Conservation (phyloP, 2,888 invertebrate genomes). For the Polyommatus iphigenia region DNA sequence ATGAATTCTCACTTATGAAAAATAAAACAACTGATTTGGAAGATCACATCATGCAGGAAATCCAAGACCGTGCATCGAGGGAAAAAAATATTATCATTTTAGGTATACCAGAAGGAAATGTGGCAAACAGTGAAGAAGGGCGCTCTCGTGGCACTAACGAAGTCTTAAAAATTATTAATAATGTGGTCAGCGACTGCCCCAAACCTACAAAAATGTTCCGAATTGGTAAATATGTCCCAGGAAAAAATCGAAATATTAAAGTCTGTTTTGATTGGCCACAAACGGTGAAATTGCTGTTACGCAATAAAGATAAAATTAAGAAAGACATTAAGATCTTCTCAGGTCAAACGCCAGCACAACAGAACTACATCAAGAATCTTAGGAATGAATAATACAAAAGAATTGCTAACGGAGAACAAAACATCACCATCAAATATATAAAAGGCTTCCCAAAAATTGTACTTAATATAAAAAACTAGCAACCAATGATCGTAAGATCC, state of each 20-base stretch:
- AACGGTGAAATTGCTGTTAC: constrained; percentile 32
- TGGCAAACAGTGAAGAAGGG: neutral
- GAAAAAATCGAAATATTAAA: constrained; percentile 33
- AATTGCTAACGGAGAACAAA: constrained; percentile 35
- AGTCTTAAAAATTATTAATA: constrained; percentile 29
- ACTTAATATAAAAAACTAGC: constrained; percentile 23
- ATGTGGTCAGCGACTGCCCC: constrained; percentile 20
- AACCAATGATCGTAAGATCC: constrained; percentile 30
- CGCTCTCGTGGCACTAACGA: constrained; percentile 7
- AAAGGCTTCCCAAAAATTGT: constrained; percentile 40
- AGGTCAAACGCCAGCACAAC: constrained; percentile 40
- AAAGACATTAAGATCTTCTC: constrained; percentile 35
- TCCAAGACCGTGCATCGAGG: no score
- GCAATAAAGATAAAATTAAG: constrained; percentile 29
- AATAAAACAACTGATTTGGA: neutral
- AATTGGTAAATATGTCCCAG: constrained; percentile 35
- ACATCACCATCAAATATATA: constrained; percentile 39
- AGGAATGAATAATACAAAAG: constrained; percentile 35
- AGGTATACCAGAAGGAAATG: neutral
- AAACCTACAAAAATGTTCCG: constrained; percentile 33
- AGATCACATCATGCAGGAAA: constrained; percentile 6
- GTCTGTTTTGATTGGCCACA: constrained; percentile 34
- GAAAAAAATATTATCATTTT: neutral
- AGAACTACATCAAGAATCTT: constrained; percentile 35
- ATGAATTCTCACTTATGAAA: neutral